Evolutionary conservation across 1,140 invertebrate genomes (phyloP).

Genomic region (Drosophila dunni): DNA sequence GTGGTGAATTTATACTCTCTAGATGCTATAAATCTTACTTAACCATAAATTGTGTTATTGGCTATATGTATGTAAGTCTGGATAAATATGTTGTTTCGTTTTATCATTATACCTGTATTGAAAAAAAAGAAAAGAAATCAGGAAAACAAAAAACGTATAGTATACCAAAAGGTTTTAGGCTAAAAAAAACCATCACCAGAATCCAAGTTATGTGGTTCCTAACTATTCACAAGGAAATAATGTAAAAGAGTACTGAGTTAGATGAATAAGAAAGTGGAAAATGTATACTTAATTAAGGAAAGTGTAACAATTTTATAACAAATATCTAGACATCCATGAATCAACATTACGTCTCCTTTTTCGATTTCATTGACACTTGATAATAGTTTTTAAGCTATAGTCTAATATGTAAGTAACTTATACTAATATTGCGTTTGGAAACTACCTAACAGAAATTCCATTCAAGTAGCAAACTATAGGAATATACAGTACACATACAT

Average conservation of each 20-base stretch:
- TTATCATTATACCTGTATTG: neutral
- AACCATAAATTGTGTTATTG: conserved; percentile 11
- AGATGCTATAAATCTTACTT: conserved; percentile 14
- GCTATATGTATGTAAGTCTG: neutral
- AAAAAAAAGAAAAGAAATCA: neutral
- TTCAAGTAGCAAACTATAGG: conserved; percentile 58
- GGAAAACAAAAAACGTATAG: neutral
- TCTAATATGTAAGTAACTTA: conserved; percentile 27
- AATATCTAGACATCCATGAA: neutral
- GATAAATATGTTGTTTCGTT: neutral
- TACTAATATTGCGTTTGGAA: conserved; percentile 58
- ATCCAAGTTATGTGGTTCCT: conserved; percentile 2
- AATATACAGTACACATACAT: conserved; percentile 54
- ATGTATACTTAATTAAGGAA: neutral
- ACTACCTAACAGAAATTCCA: conserved; percentile 43
- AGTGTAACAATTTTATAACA: neutral
- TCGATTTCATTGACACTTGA: neutral
- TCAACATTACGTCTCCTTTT: conserved; percentile 2
- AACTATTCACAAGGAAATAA: conserved; percentile 13
- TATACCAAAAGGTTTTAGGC: conserved; percentile 17
- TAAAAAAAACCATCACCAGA: conserved; percentile 31
- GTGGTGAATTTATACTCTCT: conserved; percentile 9
- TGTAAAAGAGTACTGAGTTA: neutral
- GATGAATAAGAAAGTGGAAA: neutral
- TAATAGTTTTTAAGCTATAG: conserved; percentile 14